These are phyloP conservation scores for Pentalonia nigronervosa DNA, from an alignment of 1,140 invertebrate species.

Conservation along the genomic window DNA sequence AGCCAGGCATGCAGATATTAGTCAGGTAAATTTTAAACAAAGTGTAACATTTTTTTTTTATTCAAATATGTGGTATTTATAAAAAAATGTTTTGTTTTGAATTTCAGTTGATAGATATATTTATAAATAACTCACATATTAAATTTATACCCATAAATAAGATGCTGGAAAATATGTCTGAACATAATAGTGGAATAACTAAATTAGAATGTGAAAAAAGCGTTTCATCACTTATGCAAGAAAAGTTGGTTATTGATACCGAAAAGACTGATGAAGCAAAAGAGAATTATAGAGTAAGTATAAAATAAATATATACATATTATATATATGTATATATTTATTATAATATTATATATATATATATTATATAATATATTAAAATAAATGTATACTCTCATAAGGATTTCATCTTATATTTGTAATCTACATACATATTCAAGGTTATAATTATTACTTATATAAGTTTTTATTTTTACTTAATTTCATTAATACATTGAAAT, in stretches of 20 bases:
- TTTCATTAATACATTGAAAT: too few species aligned
- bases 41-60: not conserved
- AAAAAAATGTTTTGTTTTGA: slow-evolving; percentile 26
- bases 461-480: not conserved
- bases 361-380: too few species aligned
- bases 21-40: not conserved
- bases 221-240: not conserved
- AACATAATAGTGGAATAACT: not conserved
- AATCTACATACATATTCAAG: not conserved
- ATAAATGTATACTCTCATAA: not conserved
- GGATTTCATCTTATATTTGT: not conserved
- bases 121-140: not conserved
- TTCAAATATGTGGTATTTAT: not conserved
- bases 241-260: not conserved
- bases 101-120: not conserved
- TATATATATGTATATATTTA: too few species aligned
- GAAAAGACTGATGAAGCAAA: not conserved
- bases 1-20: slow-evolving; percentile 28
- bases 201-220: not conserved
- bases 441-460: not conserved
- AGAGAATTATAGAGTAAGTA: not conserved
- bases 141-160: not conserved
- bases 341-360: too few species aligned
- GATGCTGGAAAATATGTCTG: not conserved
- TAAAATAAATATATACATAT: too few species aligned